These are phyloP conservation scores for Sebastolobus altivelis DNA, from an alignment of 2,797 vertebrate genomes.

Conservation along the genomic window DNA sequence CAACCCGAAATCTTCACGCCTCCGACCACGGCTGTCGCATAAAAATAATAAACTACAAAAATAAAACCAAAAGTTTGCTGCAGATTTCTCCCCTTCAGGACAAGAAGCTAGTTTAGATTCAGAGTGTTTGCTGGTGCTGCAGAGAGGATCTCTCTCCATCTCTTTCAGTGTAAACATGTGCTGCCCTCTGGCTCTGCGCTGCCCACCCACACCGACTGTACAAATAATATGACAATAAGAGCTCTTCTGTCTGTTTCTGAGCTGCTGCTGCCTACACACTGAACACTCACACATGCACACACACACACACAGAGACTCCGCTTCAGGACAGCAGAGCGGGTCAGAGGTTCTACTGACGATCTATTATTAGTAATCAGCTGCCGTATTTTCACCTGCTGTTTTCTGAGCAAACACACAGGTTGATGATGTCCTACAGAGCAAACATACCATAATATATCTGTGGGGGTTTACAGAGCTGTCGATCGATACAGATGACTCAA, in stretches of 20 bases:
- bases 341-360: constrained; percentile 47
- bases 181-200: constrained; percentile 55
- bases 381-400: constrained; percentile 13
- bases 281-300: constrained; percentile 7
- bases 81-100: neutral
- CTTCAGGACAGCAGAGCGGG: constrained; percentile 45
- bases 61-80: too few relatives aligned
- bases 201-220: constrained; percentile 57
- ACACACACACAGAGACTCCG: constrained; percentile 5
- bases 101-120: constrained; percentile 15
- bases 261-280: constrained; percentile 51
- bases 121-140: constrained; percentile 12
- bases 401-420: neutral
- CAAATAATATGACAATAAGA: constrained; percentile 58
- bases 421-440: constrained; percentile 9
- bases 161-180: constrained; percentile 55
- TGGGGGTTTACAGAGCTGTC: neutral
- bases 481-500: constrained; percentile 35
- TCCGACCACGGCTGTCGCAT: too few relatives aligned
- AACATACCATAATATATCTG: neutral
- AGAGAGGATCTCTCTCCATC: constrained; percentile 16
- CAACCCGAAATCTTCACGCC: too few relatives aligned
- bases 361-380: constrained; percentile 28
- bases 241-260: neutral
- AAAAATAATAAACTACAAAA: too few relatives aligned